A percentile compares a stretch with the other conserved stretches of the same genome.
Evolutionary conservation across 1,140 invertebrate genomes (phyloP).

Genomic region (Anagrus nilaparvatae): DNA sequence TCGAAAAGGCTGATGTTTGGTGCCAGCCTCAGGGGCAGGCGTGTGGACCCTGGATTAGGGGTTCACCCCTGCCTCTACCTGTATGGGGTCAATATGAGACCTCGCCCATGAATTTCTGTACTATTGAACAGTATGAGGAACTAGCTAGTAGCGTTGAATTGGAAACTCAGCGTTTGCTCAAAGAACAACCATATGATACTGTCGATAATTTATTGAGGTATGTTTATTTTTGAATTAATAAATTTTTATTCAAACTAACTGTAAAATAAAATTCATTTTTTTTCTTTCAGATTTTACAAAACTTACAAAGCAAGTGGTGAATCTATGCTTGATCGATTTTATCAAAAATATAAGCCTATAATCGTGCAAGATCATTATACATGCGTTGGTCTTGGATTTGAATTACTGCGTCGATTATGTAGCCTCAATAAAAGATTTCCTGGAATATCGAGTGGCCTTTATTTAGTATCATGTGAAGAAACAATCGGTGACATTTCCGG

Average conservation of each 20-base stretch:
- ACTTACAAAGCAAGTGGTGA: constrained; percentile 54
- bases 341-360: constrained; percentile 63
- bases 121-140: constrained; percentile 66
- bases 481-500: constrained; percentile 55
- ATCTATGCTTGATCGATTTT: constrained; percentile 55
- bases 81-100: constrained; percentile 42
- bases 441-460: constrained; percentile 54
- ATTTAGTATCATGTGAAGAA: constrained; percentile 81
- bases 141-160: constrained; percentile 65
- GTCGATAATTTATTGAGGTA: constrained; percentile 69
- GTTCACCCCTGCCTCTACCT: constrained; percentile 41
- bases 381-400: constrained; percentile 77
- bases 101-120: constrained; percentile 43
- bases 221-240: background rate
- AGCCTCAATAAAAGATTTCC: constrained; percentile 49
- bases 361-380: constrained; percentile 70
- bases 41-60: constrained; percentile 41
- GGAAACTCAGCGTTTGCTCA: constrained; percentile 62
- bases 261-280: background rate
- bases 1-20: constrained; percentile 52
- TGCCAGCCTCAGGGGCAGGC: constrained; percentile 45
- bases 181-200: constrained; percentile 75
- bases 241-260: background rate
- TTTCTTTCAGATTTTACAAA: constrained; percentile 53
- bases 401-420: constrained; percentile 55